Conservation (phyloP, 2,888 invertebrate genomes). For the Hypselothyrea guttata region DNA sequence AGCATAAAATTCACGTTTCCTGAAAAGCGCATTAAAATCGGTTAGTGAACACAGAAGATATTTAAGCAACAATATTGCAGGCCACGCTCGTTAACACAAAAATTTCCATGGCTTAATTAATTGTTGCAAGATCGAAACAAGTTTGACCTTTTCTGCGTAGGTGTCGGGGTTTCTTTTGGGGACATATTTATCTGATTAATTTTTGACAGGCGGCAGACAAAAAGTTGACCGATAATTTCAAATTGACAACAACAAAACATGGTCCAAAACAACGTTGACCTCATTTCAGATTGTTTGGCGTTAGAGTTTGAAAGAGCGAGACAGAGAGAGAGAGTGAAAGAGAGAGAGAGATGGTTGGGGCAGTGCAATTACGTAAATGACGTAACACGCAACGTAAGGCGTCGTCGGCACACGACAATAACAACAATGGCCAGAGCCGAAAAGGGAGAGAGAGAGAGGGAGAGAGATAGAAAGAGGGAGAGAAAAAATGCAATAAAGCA, state of each 20-base stretch:
- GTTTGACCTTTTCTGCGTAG: constrained; percentile 58
- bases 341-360: constrained; percentile 11
- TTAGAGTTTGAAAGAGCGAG: constrained; percentile 39
- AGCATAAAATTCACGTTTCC: too few species aligned
- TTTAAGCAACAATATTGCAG: too few species aligned
- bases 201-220: constrained; percentile 70
- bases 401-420: constrained; percentile 71
- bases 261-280: constrained; percentile 70
- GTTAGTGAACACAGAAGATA: too few species aligned
- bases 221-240: constrained; percentile 75
- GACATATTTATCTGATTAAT: constrained; percentile 73
- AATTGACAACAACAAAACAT: constrained; percentile 62
- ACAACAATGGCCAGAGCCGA: constrained; percentile 24
- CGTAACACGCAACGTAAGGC: constrained; percentile 60
- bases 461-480: constrained; percentile 1
- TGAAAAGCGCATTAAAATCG: too few species aligned
- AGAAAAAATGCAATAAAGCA: constrained; percentile 68
- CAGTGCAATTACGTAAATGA: constrained; percentile 69
- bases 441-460: constrained; percentile 10
- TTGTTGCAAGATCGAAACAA: constrained; percentile 43
- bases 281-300: constrained; percentile 31
- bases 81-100: neutral
- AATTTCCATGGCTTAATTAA: constrained; percentile 45
- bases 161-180: constrained; percentile 42
- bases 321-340: constrained; percentile 2